These are phyloP conservation scores for Nycteola revayana DNA, from an alignment of 2,888 invertebrate species.

Conservation along the genomic window DNA sequence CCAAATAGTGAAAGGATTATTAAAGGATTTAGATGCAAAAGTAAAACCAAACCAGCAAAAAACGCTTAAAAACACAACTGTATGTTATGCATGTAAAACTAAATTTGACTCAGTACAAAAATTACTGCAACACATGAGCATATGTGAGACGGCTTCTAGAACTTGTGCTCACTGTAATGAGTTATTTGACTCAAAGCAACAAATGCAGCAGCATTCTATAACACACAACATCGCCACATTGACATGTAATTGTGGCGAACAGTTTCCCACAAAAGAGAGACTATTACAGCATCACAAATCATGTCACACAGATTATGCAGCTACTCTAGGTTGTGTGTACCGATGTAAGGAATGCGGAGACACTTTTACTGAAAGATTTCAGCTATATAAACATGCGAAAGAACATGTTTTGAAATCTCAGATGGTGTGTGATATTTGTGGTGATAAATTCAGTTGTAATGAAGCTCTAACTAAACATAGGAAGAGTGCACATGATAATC, in stretches of 20 bases:
- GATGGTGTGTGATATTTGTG: conserved; percentile 63
- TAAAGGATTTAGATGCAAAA: conserved; percentile 55
- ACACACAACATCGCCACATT: conserved; percentile 44
- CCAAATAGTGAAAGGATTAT: conserved; percentile 61
- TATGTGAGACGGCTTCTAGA: conserved; percentile 59
- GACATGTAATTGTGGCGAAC: conserved; percentile 58
- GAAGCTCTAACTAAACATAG: conserved; percentile 57
- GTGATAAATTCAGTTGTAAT: conserved; percentile 52
- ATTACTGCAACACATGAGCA: conserved; percentile 61
- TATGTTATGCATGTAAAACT: conserved; percentile 65
- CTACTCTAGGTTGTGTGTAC: conserved; percentile 52
- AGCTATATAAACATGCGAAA: conserved; percentile 64
- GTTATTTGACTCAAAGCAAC: conserved; percentile 63
- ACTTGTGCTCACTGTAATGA: conserved; percentile 63
- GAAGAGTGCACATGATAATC: conserved; percentile 50
- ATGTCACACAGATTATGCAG: conserved; percentile 53
- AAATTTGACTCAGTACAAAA: conserved; percentile 56
- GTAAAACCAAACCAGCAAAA: conserved; percentile 24
- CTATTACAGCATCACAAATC: conserved; percentile 54
- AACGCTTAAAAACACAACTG: conserved; percentile 38
- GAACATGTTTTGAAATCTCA: conserved; percentile 56
- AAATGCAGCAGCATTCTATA: conserved; percentile 61
- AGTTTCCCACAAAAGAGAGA: conserved; percentile 51
- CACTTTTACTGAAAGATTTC: conserved; percentile 57
- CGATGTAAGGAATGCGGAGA: conserved; percentile 68